Evolutionary conservation across 2,888 invertebrate genomes (phyloP).

Genomic region (Glyphotaelius pellucidus): DNA sequence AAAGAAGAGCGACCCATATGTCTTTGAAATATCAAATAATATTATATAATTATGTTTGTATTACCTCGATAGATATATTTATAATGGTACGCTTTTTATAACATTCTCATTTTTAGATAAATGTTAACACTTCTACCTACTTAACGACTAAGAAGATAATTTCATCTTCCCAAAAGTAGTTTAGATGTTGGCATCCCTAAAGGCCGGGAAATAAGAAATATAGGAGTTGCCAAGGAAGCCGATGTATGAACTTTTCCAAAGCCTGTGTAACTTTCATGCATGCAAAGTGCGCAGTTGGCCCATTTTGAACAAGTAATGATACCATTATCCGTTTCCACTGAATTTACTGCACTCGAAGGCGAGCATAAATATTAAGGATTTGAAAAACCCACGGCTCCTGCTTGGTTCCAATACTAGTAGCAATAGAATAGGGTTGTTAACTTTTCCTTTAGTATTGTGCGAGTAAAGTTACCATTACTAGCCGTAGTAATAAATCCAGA

Average conservation of each 20-base stretch:
- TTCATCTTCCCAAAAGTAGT: background rate
- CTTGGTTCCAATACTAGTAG: background rate
- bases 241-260: background rate
- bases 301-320: slow-evolving; percentile 33
- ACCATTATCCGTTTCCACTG: slow-evolving; percentile 47
- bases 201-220: background rate
- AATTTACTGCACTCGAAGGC: slow-evolving; percentile 22
- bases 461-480: background rate
- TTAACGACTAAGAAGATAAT: background rate
- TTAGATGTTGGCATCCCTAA: background rate
- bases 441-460: background rate
- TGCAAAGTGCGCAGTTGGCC: slow-evolving; percentile 35
- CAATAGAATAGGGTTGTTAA: background rate
- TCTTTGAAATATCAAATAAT: no score
- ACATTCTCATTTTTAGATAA: background rate
- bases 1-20: no score
- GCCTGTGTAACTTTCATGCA: slow-evolving; percentile 40
- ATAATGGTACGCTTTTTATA: background rate
- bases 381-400: background rate
- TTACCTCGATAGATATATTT: background rate
- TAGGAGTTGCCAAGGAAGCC: slow-evolving; percentile 28
- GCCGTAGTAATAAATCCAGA: background rate
- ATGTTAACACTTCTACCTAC: background rate
- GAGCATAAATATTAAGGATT: background rate
- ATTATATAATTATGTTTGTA: no score